Percentiles rank a stretch among this genome's conserved stretches.
phyloP scores from a whole-genome alignment of 1,140 invertebrate genomes.

The Hylaeus volcanicus region DNA sequence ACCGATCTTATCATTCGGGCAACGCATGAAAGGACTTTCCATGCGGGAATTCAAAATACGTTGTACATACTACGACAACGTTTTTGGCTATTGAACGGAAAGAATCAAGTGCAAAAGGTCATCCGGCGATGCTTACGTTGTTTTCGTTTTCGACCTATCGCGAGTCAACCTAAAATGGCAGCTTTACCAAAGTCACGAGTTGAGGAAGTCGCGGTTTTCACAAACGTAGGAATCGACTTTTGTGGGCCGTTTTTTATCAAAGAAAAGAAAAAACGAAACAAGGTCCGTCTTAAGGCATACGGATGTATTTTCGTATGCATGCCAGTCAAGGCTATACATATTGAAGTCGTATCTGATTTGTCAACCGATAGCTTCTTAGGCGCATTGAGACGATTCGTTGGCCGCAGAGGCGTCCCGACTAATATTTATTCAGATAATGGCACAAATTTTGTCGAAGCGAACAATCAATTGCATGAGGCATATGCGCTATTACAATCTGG shows the following conservation, averaged over 20 bases:
- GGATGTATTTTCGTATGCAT: conserved; percentile 5
- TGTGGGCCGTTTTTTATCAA: neutral
- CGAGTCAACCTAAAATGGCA: neutral
- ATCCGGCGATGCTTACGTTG: neutral
- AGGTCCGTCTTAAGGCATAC: neutral
- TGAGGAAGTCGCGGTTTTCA: neutral
- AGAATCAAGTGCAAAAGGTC: neutral
- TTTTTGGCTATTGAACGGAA: neutral
- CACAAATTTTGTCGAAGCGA: neutral
- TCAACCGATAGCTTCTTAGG: neutral
- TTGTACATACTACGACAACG: neutral
- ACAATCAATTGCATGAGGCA: neutral
- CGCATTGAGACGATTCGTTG: conserved; percentile 3
- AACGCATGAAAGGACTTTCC: neutral
- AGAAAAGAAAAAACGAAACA: neutral
- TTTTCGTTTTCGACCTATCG: neutral
- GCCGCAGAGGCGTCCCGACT: neutral
- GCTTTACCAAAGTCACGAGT: neutral
- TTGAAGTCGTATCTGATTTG: neutral
- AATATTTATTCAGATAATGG: neutral
- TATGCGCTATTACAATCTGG: neutral
- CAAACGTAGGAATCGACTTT: neutral
- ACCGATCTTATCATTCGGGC: neutral
- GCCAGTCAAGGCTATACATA: conserved; percentile 2
- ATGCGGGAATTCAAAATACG: neutral